A percentile compares a stretch with the other conserved stretches of the same genome.
These are phyloP conservation scores for Frieseomelitta varia DNA, from an alignment of 1,140 invertebrate species.

Conservation along the genomic window DNA sequence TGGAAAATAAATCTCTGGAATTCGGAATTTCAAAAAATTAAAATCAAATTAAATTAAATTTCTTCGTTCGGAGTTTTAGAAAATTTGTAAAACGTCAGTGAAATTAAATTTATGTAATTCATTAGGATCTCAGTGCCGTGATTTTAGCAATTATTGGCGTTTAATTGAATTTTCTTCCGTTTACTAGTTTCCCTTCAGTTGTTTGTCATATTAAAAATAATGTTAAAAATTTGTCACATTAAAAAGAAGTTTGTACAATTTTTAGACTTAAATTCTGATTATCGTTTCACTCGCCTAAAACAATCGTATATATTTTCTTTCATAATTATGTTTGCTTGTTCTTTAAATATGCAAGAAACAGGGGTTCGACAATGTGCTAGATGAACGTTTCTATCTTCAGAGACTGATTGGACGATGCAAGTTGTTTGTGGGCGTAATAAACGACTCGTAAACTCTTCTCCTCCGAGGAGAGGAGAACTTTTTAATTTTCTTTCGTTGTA, in stretches of 20 bases:
- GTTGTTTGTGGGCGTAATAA: not conserved
- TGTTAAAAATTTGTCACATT: too few relatives aligned
- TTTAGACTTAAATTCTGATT: not conserved
- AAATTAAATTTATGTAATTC: too few relatives aligned
- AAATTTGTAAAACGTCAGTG: too few relatives aligned
- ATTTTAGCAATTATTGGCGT: not conserved
- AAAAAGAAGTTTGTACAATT: not conserved
- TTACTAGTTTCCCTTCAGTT: too few relatives aligned
- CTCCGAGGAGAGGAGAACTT: not conserved
- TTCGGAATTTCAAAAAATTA: too few relatives aligned
- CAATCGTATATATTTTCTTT: not conserved
- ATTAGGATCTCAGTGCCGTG: too few relatives aligned
- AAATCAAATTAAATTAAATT: too few relatives aligned
- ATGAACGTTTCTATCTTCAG: not conserved
- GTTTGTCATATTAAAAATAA: too few relatives aligned
- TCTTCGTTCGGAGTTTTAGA: too few relatives aligned
- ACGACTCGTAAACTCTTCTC: not conserved
- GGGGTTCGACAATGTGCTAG: not conserved
- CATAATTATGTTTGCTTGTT: not conserved
- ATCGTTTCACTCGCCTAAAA: not conserved
- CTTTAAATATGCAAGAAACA: not conserved
- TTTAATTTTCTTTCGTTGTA: not conserved
- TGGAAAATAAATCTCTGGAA: too few relatives aligned
- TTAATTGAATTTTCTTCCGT: not conserved
- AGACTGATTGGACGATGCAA: not conserved